Percentiles rank a stretch among this genome's conserved stretches.
Evolutionary conservation across 2,797 vertebrate genomes (phyloP).

Genomic region (Lepilemur septentrionalis): DNA sequence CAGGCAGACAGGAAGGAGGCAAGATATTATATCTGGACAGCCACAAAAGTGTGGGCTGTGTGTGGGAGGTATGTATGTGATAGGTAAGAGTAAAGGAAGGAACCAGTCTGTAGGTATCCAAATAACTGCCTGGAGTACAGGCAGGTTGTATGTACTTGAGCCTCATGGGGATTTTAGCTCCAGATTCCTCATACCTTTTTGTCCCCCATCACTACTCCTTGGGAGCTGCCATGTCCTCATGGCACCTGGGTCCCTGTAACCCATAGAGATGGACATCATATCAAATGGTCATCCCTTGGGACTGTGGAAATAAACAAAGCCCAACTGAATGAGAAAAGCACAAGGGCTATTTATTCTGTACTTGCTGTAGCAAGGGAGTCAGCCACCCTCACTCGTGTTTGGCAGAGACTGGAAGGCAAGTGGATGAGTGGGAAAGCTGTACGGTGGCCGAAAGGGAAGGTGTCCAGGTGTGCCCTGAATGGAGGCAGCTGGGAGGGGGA

Average conservation of each 20-base stretch:
- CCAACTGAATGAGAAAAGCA: background rate
- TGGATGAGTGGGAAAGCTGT: background rate
- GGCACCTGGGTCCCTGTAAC: background rate
- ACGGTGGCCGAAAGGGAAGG: background rate
- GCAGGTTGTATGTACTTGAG: background rate
- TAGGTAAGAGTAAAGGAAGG: background rate
- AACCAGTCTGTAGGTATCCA: background rate
- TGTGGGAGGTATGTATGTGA: background rate
- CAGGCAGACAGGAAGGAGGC: background rate
- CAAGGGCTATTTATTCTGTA: background rate
- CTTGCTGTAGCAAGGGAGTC: background rate
- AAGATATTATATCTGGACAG: background rate
- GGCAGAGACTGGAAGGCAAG: background rate
- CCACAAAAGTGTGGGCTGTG: background rate
- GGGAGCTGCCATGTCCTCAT: background rate
- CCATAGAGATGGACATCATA: background rate
- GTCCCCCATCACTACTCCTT: background rate
- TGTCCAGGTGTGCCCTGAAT: background rate
- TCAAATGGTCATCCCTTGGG: background rate
- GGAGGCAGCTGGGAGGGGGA: background rate
- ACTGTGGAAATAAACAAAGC: background rate
- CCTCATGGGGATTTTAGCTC: background rate
- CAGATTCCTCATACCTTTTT: background rate
- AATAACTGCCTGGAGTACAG: background rate
- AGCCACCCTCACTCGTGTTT: background rate